phyloP scores from a whole-genome alignment of 2,113 vertebrate genomes.

The Myrmecobius fasciatus region DNA sequence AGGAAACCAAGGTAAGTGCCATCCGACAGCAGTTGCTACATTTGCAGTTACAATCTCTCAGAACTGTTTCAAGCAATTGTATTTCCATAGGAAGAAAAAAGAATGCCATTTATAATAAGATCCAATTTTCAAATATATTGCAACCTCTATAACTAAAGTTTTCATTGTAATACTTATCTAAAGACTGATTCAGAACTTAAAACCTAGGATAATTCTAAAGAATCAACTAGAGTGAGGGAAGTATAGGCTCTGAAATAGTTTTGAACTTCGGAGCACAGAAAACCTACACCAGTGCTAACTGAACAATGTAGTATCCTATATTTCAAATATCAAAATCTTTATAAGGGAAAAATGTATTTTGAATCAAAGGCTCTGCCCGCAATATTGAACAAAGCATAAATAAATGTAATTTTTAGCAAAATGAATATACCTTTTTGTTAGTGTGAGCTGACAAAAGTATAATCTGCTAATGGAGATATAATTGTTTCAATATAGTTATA shows the following conservation, averaged over 20 bases:
- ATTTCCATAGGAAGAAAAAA: neutral
- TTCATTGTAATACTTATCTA: neutral
- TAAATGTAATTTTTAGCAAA: neutral
- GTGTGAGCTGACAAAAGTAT: neutral
- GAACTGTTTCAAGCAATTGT: neutral
- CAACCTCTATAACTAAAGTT: neutral
- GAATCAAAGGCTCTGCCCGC: neutral
- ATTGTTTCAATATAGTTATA: neutral
- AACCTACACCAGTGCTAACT: neutral
- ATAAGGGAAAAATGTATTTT: neutral
- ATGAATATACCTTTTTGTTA: neutral
- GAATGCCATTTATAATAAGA: neutral
- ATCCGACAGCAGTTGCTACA: neutral
- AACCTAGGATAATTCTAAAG: neutral
- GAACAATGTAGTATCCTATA: neutral
- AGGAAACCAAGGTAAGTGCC: neutral
- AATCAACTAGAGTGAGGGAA: neutral
- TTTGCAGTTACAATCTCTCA: neutral
- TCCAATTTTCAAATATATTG: neutral
- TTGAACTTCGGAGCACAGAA: neutral
- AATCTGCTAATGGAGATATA: neutral
- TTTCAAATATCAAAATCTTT: neutral
- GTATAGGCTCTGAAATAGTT: neutral
- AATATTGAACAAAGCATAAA: neutral
- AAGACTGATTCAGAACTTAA: neutral